Base-by-base conservation (phyloP, 1,140 invertebrate species). In the Bombus turneri region DNA sequence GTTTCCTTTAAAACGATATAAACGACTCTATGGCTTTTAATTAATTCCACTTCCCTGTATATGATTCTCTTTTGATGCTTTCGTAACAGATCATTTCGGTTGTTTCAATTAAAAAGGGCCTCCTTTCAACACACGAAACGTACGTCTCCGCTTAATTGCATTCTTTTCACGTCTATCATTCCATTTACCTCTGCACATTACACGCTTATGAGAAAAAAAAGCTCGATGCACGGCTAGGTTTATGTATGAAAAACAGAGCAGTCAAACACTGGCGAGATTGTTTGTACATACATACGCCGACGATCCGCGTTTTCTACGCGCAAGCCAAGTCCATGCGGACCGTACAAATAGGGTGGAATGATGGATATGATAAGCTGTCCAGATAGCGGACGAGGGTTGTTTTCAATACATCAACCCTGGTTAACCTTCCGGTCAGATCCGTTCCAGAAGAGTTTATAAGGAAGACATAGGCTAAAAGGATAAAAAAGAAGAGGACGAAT, bases 341-440 rank as follows among this genome's bases (percentile, higher is more conserved):
- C 59, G 77, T 87, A 86, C 88, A 91, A 91, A 90, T 90, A 90
- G 91, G 86, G 78, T 79, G 41, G 75, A 87, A 91, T 92, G 91
- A 92, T 91, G 89, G 87, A 92, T 92, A 90, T 86, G 91, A 92
- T 91, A 87, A 91, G 87, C 85, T 84, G 90, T 89, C 89, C 83
- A 91, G 91, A 91, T 92, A 92, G 81, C 66, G 81, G 75, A 84
- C 88, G 72, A 86, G 87, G 86, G 88, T 88, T 91, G 90, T 87
- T 91, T 88, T 91, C 91, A 85, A 92, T 92, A 91, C 91, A 91
- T 92, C 91, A 91, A 85, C 66, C 72, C 85, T 82, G 76, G 85
- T 90, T 90, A 88, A 89, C 85, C 74, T 59, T 59, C 68, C 47
- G 59, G 75, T 81, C 68, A 37, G 81, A 79, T 62, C 37, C 59